phyloP scores from a whole-genome alignment of 2,888 invertebrate genomes.

The Cephonodes hylas region DNA sequence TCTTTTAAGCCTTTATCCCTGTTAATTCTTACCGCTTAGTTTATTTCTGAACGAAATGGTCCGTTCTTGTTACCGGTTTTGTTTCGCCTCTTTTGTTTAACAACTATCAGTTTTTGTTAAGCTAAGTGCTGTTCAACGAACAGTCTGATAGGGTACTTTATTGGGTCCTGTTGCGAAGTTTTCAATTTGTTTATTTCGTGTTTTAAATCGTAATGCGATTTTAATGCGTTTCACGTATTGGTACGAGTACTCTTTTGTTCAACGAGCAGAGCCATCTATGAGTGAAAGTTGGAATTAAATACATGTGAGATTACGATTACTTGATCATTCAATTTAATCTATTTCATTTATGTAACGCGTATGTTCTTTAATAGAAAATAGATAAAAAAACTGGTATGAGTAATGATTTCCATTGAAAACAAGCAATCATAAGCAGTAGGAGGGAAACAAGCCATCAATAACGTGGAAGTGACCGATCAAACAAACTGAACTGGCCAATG shows the following conservation, averaged over 20 bases:
- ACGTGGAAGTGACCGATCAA: constrained; percentile 76
- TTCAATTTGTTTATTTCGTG: constrained; percentile 14
- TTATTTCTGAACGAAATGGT: constrained; percentile 76
- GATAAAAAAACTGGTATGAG: background rate
- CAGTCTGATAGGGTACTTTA: constrained; percentile 69
- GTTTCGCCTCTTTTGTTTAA: constrained; percentile 75
- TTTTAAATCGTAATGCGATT: constrained; percentile 9
- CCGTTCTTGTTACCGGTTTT: constrained; percentile 72
- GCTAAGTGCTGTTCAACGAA: constrained; percentile 77
- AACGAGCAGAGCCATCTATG: constrained; percentile 7
- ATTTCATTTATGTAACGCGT: background rate
- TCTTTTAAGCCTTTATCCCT: constrained; percentile 80
- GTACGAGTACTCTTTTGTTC: background rate
- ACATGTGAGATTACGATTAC: background rate
- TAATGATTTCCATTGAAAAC: constrained; percentile 11
- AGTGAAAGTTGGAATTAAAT: background rate
- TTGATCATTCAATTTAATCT: background rate
- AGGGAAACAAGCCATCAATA: constrained; percentile 74
- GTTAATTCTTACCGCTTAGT: constrained; percentile 81
- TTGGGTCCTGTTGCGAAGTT: constrained; percentile 37
- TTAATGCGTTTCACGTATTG: background rate
- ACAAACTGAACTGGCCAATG: constrained; percentile 78
- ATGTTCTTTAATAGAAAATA: background rate
- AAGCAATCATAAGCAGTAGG: constrained; percentile 40
- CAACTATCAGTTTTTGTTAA: constrained; percentile 81